Evolutionary conservation across 2,113 vertebrate species (phyloP).

Genomic region (Elephas maximus): DNA sequence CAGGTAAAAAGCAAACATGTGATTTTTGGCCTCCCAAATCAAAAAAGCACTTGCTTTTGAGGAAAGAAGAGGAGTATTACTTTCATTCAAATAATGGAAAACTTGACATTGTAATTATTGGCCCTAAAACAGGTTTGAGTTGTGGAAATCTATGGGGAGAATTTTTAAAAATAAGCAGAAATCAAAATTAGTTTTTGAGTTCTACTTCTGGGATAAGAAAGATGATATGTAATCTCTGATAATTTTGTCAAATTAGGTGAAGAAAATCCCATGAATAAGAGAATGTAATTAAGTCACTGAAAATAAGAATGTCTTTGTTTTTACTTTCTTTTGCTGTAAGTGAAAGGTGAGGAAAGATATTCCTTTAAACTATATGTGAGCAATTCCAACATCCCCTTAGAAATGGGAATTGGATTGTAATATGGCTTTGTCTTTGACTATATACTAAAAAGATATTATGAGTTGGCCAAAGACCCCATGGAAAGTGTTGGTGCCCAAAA

Average conservation of each 20-base stretch:
- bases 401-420: constrained; percentile 52
- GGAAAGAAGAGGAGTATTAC: neutral
- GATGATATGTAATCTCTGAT: constrained; percentile 36
- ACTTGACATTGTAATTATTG: constrained; percentile 3
- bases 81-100: constrained; percentile 28
- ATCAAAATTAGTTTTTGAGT: constrained; percentile 38
- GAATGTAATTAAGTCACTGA: constrained; percentile 53
- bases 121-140: neutral
- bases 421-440: constrained; percentile 31
- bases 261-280: constrained; percentile 5
- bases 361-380: constrained; percentile 2
- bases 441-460: constrained; percentile 54
- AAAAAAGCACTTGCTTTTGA: neutral
- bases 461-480: constrained; percentile 7
- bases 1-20: neutral
- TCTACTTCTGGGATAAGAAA: constrained; percentile 49
- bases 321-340: constrained; percentile 8
- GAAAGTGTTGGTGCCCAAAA: neutral
- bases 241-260: constrained; percentile 54
- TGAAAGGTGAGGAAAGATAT: constrained; percentile 54
- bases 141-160: neutral
- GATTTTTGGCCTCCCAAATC: neutral
- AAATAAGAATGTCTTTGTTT: constrained; percentile 61
- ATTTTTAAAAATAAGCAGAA: constrained; percentile 37
- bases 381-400: constrained; percentile 37